phyloP scores from a whole-genome alignment of 2,113 vertebrate genomes.

The Notarius quadriscutis region DNA sequence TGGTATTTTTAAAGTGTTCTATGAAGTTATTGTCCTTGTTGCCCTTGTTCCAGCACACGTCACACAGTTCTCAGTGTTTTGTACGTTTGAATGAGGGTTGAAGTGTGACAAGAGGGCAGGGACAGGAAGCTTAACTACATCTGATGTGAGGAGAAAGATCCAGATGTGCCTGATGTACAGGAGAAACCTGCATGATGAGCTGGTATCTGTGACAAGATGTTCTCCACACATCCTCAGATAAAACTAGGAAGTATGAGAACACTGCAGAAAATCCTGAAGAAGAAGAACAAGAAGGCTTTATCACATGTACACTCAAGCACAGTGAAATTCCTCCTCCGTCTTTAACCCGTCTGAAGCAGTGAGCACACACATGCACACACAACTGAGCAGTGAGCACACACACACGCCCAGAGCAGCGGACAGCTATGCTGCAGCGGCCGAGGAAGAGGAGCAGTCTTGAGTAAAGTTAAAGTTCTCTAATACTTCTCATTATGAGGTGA shows the following conservation, averaged over 20 bases:
- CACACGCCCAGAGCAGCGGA: too few relatives aligned
- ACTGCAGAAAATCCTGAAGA: neutral
- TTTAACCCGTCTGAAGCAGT: too few relatives aligned
- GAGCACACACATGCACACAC: too few relatives aligned
- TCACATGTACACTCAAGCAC: too few relatives aligned
- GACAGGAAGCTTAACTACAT: neutral
- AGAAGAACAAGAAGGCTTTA: too few relatives aligned
- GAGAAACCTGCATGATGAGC: neutral
- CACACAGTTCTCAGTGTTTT: neutral
- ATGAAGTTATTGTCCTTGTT: neutral
- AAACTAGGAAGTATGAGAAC: neutral
- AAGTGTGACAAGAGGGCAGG: neutral
- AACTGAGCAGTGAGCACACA: too few relatives aligned
- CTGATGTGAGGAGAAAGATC: neutral
- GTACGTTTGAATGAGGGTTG: too few relatives aligned
- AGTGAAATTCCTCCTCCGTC: too few relatives aligned
- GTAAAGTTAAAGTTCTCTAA: too few relatives aligned
- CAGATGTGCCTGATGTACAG: constrained; percentile 3
- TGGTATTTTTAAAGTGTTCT: neutral
- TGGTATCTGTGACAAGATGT: neutral
- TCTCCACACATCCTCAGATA: neutral
- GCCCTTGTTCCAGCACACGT: neutral
- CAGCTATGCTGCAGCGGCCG: too few relatives aligned
- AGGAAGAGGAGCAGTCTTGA: too few relatives aligned
- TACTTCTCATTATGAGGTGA: too few relatives aligned